Evolutionary conservation across 2,113 vertebrate species (phyloP), one percentile per base, ranked within the genome.

Genomic region (Cryptomyrus ogoouensis): DNA sequence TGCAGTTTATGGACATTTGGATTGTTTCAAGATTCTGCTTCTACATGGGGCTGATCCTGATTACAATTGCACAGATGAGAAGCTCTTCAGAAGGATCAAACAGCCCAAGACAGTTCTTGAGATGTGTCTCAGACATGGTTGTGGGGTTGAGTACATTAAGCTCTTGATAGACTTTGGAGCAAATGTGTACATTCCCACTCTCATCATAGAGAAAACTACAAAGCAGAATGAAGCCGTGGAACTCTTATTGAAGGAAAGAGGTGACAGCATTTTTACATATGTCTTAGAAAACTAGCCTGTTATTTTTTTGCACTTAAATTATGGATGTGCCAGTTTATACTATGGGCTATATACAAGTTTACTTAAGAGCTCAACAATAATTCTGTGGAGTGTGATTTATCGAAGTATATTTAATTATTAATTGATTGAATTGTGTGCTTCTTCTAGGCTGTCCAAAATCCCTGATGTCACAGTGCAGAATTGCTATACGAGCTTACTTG

Each of bases 91-190:
- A 6, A 95, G 96, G 70, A 94, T 98, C 50, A 96, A 96, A 89
- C 94, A 95, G 89, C 97, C 97, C 39, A 97, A 97, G 91, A 97
- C 97, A 0, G 95, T 98, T 10, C 93, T 99, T 90, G 98, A 99
- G 92, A 96, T 96, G 92, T 99, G 98, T 89, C 94, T 99, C 56
- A 95, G 95, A 53, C 97, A 98, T 1, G 96, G 97, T 88, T 97
- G 97, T 86, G 94, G 91, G 27, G 85, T 92, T 0, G 95, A 97
- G 58, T 99, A 98, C 93, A 89, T 98, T 58, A 93, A 96, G 88
- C 95, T 99, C 53, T 97, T 99, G 89, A 95, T 99, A 88, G 97
- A 99, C 94, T 99, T 99, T 91, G 98, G 98, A 89, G 98, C 98
- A 86, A 96, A 98, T 0, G 95, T 98, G 39, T 98, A 97, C 91